Evolutionary conservation across 2,888 invertebrate genomes (phyloP).

Genomic region (Gari tellinella): DNA sequence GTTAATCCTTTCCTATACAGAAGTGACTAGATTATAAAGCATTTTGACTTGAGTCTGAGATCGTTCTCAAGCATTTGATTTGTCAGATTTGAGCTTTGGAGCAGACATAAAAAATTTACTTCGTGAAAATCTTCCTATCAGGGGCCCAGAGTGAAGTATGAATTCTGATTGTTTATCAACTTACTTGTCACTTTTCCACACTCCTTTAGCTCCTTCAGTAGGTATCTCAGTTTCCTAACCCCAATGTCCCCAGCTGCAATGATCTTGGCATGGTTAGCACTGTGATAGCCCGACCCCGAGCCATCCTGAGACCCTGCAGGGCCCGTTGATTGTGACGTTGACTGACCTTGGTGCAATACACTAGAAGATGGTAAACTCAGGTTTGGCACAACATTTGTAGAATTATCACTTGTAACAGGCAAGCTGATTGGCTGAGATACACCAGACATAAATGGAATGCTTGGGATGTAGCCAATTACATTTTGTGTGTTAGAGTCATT

Average conservation of each 20-base stretch:
- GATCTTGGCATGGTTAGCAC: constrained; percentile 28
- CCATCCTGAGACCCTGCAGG: constrained; percentile 13
- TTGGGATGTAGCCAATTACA: constrained; percentile 60
- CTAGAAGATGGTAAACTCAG: constrained; percentile 8
- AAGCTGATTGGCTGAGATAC: constrained; percentile 51
- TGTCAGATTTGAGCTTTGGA: no score
- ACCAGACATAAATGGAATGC: constrained; percentile 34
- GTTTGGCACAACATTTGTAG: constrained; percentile 8
- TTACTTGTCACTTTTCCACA: constrained; percentile 71
- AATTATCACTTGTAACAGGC: constrained; percentile 41
- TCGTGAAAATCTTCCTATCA: no score
- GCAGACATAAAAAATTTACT: no score
- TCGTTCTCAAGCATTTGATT: no score
- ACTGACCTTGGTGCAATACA: constrained; percentile 36
- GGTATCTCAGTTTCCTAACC: constrained; percentile 65
- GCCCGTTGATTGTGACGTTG: constrained; percentile 9
- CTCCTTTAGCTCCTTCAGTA: constrained; percentile 70
- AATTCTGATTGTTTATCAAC: no score
- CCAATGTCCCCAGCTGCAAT: constrained; percentile 64
- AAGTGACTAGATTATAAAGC: no score
- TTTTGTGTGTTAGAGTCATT: constrained; percentile 51
- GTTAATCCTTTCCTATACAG: no score
- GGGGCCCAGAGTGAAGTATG: no score
- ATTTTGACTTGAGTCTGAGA: no score
- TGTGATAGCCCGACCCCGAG: constrained; percentile 41